Conservation (phyloP, 2,797 vertebrate genomes). For the Petrocephalus sullivani region DNA sequence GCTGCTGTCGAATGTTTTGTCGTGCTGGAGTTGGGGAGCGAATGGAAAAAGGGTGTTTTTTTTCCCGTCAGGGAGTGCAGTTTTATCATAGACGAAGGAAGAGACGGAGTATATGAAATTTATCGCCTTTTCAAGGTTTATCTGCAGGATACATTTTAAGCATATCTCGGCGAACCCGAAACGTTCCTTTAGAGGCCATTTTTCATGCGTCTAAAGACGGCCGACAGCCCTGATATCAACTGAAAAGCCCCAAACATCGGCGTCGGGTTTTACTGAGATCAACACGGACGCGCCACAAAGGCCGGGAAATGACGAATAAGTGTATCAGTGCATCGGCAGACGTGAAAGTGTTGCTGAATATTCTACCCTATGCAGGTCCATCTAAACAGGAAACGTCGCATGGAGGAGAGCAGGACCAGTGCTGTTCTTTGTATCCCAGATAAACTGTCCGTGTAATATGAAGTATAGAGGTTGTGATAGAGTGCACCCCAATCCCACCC, state of each 20-base stretch:
- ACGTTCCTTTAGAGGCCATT: not conserved
- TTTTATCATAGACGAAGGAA: not conserved
- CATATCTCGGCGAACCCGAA: not conserved
- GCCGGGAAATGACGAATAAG: not conserved
- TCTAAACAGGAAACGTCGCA: not conserved
- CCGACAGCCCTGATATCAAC: not conserved
- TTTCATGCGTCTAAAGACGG: constrained; percentile 1
- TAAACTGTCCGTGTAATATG: not conserved
- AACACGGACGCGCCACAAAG: not conserved
- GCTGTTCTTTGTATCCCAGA: not conserved
- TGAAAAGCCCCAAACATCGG: not conserved
- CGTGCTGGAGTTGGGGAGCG: not conserved
- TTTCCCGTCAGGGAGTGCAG: not conserved
- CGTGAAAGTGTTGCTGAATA: not conserved
- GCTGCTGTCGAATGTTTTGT: not conserved
- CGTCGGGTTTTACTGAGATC: not conserved
- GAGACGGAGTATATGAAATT: not conserved
- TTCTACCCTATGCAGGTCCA: not conserved
- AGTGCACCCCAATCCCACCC: not conserved
- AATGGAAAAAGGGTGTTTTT: not conserved
- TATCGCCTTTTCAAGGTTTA: not conserved
- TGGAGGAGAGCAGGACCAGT: not conserved
- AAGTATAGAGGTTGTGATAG: not conserved
- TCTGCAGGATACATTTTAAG: constrained; percentile 3
- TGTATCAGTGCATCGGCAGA: not conserved